A percentile compares a stretch with the other conserved stretches of the same genome.
phyloP scores from a whole-genome alignment of 2,113 vertebrate genomes.

The Ochotona curzoniae region DNA sequence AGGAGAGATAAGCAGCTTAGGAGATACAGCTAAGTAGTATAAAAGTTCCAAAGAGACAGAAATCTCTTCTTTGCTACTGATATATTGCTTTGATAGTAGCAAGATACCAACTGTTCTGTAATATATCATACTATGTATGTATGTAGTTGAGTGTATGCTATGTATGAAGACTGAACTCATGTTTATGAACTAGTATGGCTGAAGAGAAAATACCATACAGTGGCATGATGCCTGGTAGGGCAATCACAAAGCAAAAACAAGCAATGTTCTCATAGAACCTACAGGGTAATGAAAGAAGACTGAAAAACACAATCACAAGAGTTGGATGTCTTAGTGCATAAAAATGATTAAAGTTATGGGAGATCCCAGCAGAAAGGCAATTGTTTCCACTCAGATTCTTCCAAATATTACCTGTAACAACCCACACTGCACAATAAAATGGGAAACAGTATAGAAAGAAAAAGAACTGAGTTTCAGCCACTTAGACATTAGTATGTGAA shows the following conservation, averaged over 20 bases:
- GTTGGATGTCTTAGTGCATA: not conserved
- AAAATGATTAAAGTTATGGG: not conserved
- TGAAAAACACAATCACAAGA: not conserved
- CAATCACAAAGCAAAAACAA: not conserved
- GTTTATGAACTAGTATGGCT: not conserved
- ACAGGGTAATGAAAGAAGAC: not conserved
- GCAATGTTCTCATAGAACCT: not conserved
- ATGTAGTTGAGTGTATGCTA: not conserved
- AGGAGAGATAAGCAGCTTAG: not conserved
- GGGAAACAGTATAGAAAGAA: not conserved
- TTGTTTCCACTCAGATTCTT: not conserved
- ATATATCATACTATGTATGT: not conserved
- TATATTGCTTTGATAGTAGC: not conserved
- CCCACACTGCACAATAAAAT: not conserved
- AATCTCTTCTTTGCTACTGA: not conserved
- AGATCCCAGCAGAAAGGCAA: not conserved
- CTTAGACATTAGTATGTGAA: not conserved
- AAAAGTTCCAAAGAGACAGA: not conserved
- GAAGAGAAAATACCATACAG: not conserved
- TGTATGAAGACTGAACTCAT: not conserved
- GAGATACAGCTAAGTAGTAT: constrained; percentile 22
- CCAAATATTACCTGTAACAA: not conserved
- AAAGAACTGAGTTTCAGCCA: not conserved
- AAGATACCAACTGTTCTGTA: not conserved
- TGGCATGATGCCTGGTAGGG: not conserved